Conservation (phyloP, 2,888 invertebrate genomes). For the Peribatodes rhomboidaria region DNA sequence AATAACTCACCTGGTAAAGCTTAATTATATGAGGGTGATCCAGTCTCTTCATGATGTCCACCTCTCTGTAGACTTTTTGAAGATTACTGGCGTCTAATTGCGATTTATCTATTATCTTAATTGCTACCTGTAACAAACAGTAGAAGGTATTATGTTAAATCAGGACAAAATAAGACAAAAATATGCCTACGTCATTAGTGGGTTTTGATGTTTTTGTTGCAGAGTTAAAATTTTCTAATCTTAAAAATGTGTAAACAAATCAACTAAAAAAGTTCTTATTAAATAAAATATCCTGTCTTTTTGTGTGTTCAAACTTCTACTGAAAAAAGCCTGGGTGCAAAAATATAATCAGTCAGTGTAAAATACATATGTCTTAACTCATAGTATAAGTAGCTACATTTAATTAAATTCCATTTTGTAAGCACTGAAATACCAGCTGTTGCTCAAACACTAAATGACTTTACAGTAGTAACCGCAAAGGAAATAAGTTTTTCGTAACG, state of each 20-base stretch:
- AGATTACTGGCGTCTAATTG: slow-evolving; percentile 96
- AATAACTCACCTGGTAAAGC: slow-evolving; percentile 93
- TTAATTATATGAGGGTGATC: slow-evolving; percentile 99
- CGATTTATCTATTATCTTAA: slow-evolving; percentile 98
- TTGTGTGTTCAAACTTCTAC: too few species aligned
- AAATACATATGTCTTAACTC: too few species aligned
- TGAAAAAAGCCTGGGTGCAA: too few species aligned
- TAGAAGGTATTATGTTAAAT: background rate
- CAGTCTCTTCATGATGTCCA: slow-evolving; percentile 98
- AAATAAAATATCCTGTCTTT: too few species aligned
- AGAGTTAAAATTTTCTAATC: too few species aligned
- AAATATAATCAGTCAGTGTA: too few species aligned
- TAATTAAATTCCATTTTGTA: slow-evolving; percentile 23
- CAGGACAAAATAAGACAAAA: too few species aligned
- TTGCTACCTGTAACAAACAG: slow-evolving; percentile 93
- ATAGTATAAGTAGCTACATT: too few species aligned
- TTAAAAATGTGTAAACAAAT: too few species aligned
- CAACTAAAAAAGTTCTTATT: too few species aligned
- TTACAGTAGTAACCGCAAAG: slow-evolving; percentile 23
- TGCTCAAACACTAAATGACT: slow-evolving; percentile 38
- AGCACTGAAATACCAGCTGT: slow-evolving; percentile 35
- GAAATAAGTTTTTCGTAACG: slow-evolving; percentile 54
- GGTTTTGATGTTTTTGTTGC: too few species aligned
- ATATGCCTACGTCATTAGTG: too few species aligned
- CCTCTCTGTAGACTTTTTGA: slow-evolving; percentile 98